A percentile compares a stretch with the other conserved stretches of the same genome.
phyloP scores from a whole-genome alignment of 2,888 invertebrate species.

The Euproctis similis region DNA sequence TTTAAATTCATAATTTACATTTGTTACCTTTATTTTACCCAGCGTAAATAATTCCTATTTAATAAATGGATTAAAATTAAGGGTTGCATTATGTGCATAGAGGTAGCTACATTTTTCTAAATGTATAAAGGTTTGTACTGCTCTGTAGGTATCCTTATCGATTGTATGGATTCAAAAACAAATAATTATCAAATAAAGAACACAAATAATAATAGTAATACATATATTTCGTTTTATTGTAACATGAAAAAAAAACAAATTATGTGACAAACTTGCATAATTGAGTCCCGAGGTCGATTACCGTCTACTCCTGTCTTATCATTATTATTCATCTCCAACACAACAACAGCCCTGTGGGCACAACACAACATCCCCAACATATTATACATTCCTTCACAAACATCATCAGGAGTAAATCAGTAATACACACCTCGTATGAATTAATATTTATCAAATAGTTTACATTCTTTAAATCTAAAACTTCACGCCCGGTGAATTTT shows the following conservation, averaged over 20 bases:
- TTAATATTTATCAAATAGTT: slow-evolving; percentile 39
- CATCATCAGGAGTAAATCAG: slow-evolving; percentile 46
- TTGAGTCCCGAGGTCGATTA: slow-evolving; percentile 41
- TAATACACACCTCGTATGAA: slow-evolving; percentile 27
- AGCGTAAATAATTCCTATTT: too few species aligned
- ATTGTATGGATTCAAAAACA: too few species aligned
- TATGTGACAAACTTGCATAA: slow-evolving; percentile 67
- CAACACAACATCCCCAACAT: slow-evolving; percentile 48
- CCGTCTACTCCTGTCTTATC: slow-evolving; percentile 45
- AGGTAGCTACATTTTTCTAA: too few species aligned
- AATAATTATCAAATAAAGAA: slow-evolving; percentile 42
- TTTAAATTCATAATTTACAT: too few species aligned
- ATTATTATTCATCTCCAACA: slow-evolving; percentile 42
- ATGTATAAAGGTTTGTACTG: too few species aligned
- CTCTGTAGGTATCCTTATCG: too few species aligned
- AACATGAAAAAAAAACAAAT: slow-evolving; percentile 72
- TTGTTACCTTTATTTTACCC: too few species aligned
- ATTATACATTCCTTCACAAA: slow-evolving; percentile 41
- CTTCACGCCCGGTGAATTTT: slow-evolving; percentile 53
- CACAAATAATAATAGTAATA: slow-evolving; percentile 65
- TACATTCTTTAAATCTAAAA: slow-evolving; percentile 45
- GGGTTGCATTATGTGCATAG: too few species aligned
- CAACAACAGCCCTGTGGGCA: slow-evolving; percentile 48
- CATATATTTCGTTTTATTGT: slow-evolving; percentile 69
- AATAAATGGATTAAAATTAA: too few species aligned